These are phyloP conservation scores for Garrulus glandarius DNA, from an alignment of 2,797 vertebrate genomes.

Conservation along the genomic window DNA sequence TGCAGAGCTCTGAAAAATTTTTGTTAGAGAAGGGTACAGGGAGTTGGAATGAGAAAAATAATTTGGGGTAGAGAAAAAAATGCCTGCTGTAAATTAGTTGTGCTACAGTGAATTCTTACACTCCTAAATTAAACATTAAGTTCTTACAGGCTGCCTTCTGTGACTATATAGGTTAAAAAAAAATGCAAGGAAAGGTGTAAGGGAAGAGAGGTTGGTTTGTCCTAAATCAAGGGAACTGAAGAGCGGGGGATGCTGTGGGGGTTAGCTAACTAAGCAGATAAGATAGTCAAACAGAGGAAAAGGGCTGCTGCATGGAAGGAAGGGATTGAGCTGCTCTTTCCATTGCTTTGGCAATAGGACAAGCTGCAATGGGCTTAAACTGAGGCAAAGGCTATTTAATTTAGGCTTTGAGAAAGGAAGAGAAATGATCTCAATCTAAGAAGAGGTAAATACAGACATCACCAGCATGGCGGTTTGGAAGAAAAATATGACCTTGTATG, in stretches of 20 bases:
- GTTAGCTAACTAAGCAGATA: background rate
- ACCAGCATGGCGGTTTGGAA: accelerated
- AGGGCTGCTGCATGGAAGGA: background rate
- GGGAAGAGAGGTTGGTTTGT: background rate
- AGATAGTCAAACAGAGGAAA: background rate
- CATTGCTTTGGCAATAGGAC: background rate
- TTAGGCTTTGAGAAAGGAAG: background rate
- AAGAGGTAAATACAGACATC: background rate
- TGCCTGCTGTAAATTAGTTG: background rate
- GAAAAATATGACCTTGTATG: background rate
- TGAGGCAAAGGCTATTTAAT: background rate
- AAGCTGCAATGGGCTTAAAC: background rate
- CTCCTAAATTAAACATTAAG: background rate
- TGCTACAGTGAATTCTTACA: background rate
- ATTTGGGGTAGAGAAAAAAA: accelerated
- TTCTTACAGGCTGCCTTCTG: background rate
- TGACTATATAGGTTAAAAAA: background rate
- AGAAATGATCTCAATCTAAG: background rate
- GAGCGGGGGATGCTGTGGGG: background rate
- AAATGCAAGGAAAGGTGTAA: background rate
- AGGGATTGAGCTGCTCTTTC: background rate
- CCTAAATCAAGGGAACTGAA: background rate
- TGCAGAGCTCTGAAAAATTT: background rate
- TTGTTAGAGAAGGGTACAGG: background rate
- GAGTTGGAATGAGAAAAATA: background rate